phyloP scores from a whole-genome alignment of 2,888 invertebrate species.

The Ptilodon capucinus region DNA sequence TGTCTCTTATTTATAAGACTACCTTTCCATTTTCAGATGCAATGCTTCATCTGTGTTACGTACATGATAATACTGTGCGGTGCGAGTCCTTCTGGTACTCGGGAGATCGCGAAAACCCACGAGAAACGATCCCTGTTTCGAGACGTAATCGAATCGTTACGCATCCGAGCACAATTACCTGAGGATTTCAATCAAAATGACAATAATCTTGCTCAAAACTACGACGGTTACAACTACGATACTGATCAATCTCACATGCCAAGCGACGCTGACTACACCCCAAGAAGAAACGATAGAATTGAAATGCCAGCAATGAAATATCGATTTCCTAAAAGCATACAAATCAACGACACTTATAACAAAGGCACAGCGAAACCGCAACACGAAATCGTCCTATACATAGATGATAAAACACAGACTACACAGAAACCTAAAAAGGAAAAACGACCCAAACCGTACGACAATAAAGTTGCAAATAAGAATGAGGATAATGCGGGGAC shows the following conservation, averaged over 20 bases:
- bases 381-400: slow-evolving; percentile 62
- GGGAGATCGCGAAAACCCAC: slow-evolving; percentile 41
- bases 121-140: slow-evolving; percentile 65
- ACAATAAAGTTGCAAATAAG: slow-evolving; percentile 42
- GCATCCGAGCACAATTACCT: slow-evolving; percentile 60
- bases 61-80: slow-evolving; percentile 67
- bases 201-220: slow-evolving; percentile 60
- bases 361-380: slow-evolving; percentile 32
- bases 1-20: neutral
- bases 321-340: slow-evolving; percentile 63
- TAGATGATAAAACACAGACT: slow-evolving; percentile 47
- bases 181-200: slow-evolving; percentile 60
- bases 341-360: slow-evolving; percentile 35
- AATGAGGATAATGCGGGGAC: slow-evolving; percentile 28
- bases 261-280: slow-evolving; percentile 61
- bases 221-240: slow-evolving; percentile 56
- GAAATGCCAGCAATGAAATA: slow-evolving; percentile 70
- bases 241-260: slow-evolving; percentile 55
- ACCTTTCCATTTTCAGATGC: slow-evolving; percentile 60
- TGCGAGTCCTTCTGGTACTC: slow-evolving; percentile 53
- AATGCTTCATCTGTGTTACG: slow-evolving; percentile 72
- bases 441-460: slow-evolving; percentile 29
- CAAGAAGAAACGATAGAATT: slow-evolving; percentile 70
- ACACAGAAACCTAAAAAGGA: slow-evolving; percentile 56
- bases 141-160: slow-evolving; percentile 70